Evolutionary conservation across 2,888 invertebrate genomes (phyloP), one percentile per base, ranked within the genome.

Genomic region (Pimpla rufipes): DNA sequence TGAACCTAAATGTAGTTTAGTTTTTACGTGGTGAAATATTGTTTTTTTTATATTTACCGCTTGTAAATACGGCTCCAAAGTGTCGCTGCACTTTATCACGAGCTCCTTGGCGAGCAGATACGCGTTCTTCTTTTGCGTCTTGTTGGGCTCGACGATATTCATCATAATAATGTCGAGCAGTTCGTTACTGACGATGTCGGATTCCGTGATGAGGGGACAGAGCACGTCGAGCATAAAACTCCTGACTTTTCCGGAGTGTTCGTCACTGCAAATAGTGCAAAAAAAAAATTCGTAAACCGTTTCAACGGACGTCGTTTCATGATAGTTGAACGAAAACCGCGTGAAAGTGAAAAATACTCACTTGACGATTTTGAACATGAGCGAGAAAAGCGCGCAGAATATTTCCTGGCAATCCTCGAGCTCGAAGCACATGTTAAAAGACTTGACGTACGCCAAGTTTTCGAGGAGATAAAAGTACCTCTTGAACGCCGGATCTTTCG

Each of bases 361-460:
- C 98, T 98, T 99, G 90, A 99, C 98, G 93, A 99, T 98, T 94
- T 96, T 97, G 93, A 99, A 99, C 96, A 99, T 98, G 74, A 98
- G 95, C 79, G 97, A 96, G 94, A 99, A 99, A 1, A 99, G 95
- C 13, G 97, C 97, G 91, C 98, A 98, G 94, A 99, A 99, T 89
- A 99, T 98, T 93, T 98, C 98, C 93, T 99, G 98, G 90, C 98
- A 98, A 94, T 99, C 99, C 93, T 99, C 99, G 80, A 99, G 94
- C 93, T 99, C 99, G 92, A 99, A 98, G 93, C 99, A 99, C 97
- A 99, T 99, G 94, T 99, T 99, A 94, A 99, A 99, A 0, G 98
- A 98, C 94, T 99, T 99, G 47, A 99, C 99, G 93, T 98, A 99
- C 0, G 99, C 98, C 89, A 99, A 94, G 94, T 99, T 99, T 94